Conservation (phyloP, 2,797 vertebrate species). For the Erethizon dorsatum region DNA sequence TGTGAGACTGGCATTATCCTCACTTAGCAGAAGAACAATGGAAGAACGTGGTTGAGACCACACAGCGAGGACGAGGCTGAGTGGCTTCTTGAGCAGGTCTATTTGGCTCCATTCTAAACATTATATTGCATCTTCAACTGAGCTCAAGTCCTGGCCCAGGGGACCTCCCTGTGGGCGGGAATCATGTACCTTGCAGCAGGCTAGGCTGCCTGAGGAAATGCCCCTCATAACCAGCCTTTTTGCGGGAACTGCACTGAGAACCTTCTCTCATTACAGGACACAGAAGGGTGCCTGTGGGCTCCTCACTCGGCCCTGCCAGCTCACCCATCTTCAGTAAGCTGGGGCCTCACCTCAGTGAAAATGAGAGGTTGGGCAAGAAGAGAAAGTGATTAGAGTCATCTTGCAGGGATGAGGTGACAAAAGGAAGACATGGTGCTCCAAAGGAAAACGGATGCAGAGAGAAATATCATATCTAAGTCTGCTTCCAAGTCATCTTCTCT, state of each 20-base stretch:
- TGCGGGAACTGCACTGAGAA: background rate
- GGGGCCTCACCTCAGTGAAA: background rate
- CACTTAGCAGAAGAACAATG: background rate
- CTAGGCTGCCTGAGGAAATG: background rate
- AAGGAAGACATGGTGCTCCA: background rate
- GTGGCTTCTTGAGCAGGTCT: background rate
- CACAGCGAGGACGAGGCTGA: background rate
- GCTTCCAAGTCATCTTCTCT: background rate
- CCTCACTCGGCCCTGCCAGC: background rate
- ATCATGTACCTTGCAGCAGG: background rate
- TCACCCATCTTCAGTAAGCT: background rate
- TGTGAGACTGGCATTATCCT: background rate
- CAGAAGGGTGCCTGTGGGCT: background rate
- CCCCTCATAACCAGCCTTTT: background rate
- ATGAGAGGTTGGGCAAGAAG: background rate
- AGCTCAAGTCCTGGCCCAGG: background rate
- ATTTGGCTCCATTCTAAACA: background rate
- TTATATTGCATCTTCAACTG: background rate
- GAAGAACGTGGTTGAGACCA: background rate
- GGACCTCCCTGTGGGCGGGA: background rate
- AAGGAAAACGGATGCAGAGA: background rate
- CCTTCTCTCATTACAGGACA: background rate
- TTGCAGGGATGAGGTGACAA: background rate
- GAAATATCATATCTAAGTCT: background rate
- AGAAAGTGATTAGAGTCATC: background rate